Conservation (phyloP, 2,888 invertebrate species). For the Poecilus cupreus region DNA sequence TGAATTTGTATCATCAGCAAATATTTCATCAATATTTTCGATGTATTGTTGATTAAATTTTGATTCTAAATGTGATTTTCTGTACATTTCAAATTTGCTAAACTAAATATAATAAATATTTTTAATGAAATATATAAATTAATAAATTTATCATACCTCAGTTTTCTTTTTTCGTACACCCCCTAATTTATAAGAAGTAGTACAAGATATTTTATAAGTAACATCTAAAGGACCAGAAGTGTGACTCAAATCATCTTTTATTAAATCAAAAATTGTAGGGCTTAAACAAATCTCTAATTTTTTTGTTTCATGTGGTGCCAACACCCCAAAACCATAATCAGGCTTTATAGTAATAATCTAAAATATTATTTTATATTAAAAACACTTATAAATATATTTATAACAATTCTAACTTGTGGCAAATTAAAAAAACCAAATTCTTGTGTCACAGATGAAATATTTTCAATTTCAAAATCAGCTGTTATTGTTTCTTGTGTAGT, state of each 20-base stretch:
- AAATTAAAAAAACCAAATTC: constrained; percentile 65
- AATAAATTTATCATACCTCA: too few relatives aligned
- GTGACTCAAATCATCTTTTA: neutral
- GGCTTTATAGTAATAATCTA: constrained; percentile 64
- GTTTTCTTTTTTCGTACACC: neutral
- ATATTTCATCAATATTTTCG: neutral
- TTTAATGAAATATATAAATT: too few relatives aligned
- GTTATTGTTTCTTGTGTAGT: constrained; percentile 64
- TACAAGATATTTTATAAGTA: constrained; percentile 14
- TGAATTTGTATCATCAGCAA: neutral
- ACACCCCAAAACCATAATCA: constrained; percentile 65
- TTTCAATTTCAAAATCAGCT: constrained; percentile 63
- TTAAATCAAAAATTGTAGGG: constrained; percentile 61
- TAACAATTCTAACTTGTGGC: too few relatives aligned
- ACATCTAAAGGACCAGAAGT: neutral
- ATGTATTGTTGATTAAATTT: neutral
- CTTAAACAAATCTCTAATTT: constrained; percentile 61
- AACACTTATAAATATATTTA: too few relatives aligned
- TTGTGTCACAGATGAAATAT: constrained; percentile 63
- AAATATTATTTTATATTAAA: too few relatives aligned
- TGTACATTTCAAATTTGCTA: too few relatives aligned
- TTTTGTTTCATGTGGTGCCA: constrained; percentile 64
- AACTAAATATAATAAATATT: too few relatives aligned
- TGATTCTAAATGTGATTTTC: neutral
- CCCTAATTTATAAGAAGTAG: constrained; percentile 17